Base-by-base conservation (phyloP, 2,888 invertebrate species). In the Tiphia femorata region DNA sequence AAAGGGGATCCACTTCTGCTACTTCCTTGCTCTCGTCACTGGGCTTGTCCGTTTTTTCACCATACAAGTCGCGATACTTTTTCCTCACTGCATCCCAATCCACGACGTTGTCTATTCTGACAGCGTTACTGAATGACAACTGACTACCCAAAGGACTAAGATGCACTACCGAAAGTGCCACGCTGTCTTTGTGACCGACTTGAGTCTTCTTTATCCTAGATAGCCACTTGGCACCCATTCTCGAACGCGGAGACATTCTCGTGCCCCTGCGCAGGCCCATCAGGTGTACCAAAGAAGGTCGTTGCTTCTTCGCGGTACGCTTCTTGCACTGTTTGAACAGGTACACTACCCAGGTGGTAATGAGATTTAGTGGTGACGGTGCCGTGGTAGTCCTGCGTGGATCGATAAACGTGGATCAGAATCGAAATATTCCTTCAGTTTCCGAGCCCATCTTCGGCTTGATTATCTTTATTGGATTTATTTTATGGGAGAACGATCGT, bases 301-400 rank as follows among this genome's bases (percentile, higher is more conserved):
- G 89, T 83, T 93, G 92, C 85, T 91, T 90, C 84, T 90, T 90
- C 72, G 85, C 86, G 73, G 88, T 80, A 59, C 90, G 88, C 70
- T 89, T 88, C 88, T 90, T 92, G 86, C 94, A 95, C 77, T 91
- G 86, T 73, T 92, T 90, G 72, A 91, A 90, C 67, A 96, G 86
- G 87, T 93, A 95, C 85, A 93, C 91, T 61, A 95, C 88, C 95
- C 96, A 95, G 40, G 95, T 96, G 40, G 97, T 98, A 77, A 99
- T 90, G 67, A 99, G 89, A 85, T 99, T 99, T 69, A 99, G 90
- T 1, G 99, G 99, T 10, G 98, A 94, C 0, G 99, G 98, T 0
- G 99, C 98, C 0, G 98, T 97, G 52, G 94, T 96, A 5, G 98
- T 97, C 77, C 93, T 91, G 58, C 55, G 33, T n/a, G 14, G 14